Evolutionary conservation across 1,140 invertebrate genomes (phyloP), one percentile per base, ranked within the genome.

Genomic region (Drosophila subpulchrella): DNA sequence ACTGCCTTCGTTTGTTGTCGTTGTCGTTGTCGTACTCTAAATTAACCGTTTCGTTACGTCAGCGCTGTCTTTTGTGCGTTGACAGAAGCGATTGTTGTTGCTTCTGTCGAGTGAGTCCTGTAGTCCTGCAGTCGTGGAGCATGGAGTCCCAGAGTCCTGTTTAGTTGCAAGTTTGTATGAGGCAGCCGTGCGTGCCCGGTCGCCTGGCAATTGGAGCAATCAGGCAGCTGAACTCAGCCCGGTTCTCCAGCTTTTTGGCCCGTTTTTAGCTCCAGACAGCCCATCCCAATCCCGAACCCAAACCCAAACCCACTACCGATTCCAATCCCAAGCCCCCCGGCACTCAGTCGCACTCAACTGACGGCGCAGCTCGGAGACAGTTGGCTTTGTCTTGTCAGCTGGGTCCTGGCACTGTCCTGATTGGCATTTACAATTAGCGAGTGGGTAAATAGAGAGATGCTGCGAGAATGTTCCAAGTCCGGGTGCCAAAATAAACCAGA

Each of bases 371-470:
- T 76, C 55, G 36, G 59, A 63, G 62, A 60, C 44, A 54, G 70
- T 62, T 71, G 73, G 70, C 56, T 65, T 61, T 78, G 62, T 78
- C 55, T 75, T 62, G 60, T 78, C 54, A 65, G 66, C 55, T 50
- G 53, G 50, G 73, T 54, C 56, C 56, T 66, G 61, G 63, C 62
- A 68, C 58, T 60, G 47, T 74, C 78, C 83, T 91, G 89, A 91
- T 91, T 91, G 89, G 78, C 89, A 91, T 91, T 91, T 85, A 89
- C 84, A 91, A 91, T 91, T 91, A 91, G 89, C 75, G 81, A 80
- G 73, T 77, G 81, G 74, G 89, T 82, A 91, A 91, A 91, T 67
- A 91, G 48, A 65, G 38, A 74, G 47, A 27, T 30, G 15, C 30
- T 53, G 36, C 36, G 20, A 38, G 44, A 36, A 73, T 46, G 42